Base-by-base conservation (phyloP, 2,797 vertebrate genomes). In the Odontamblyopus lacepedii region DNA sequence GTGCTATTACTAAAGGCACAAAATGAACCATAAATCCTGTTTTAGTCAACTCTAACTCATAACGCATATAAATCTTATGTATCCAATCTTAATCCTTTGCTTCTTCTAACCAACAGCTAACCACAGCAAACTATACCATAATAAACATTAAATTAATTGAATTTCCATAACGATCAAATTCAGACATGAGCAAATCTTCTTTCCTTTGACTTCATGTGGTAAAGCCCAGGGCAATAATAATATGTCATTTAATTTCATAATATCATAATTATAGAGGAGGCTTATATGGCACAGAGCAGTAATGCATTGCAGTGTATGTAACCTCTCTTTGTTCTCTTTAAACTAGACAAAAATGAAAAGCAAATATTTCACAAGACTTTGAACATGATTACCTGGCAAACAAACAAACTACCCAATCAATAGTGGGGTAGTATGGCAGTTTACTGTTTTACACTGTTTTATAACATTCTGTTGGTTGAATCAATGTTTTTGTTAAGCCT, bases 91-190 rank as follows among this genome's bases (percentile, higher is more conserved):
- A 32, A 53, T 19, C 64, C 60, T 51, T 61, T 74, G 18, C 73
- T 65, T 35, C 48, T 66, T 74, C 67, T 30, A 38, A 62, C 32
- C 59, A 77, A 72, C 69, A 78, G 74, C 55, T 72, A 75, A 69
- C 79, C 77, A 77, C 30, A 82, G 71, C 59, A 26, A 48, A n/a
- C 18, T 63, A 6, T n/a, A 19, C 7, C 32, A 38, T 1, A 59
- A 9, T 23, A 23, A 23, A 23, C 23, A 23, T 38, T 11, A 16
- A 60, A 38, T 29, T 18, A 69, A 69, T 53, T 48, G 30, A 79
- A 66, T 85, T 88, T 87, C 80, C 85, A 81, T 75, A 56, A 83
- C 75, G 73, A 72, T 71, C 57, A 70, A 69, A 30, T 70, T 79
- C 68, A 74, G 75, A 77, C 70, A 80, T 80, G 72, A 61, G 66